Evolutionary conservation across 2,888 invertebrate species (phyloP).

Genomic region (Linhomoeus sp.): DNA sequence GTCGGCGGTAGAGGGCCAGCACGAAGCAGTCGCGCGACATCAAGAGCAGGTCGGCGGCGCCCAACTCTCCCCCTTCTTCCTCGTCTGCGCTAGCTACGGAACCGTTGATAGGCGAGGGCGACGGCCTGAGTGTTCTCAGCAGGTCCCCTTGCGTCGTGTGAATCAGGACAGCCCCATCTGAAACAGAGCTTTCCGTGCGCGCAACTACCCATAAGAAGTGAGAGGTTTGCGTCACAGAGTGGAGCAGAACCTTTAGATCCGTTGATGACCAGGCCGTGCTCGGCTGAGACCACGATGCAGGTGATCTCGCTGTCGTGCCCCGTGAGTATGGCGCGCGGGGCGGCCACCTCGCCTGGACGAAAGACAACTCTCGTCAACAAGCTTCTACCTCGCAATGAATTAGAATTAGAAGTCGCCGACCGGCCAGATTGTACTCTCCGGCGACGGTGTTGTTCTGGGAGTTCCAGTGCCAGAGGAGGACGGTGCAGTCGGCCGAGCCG

Average conservation of each 20-base stretch:
- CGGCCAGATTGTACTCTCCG: constrained; percentile 48
- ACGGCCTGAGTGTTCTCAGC: constrained; percentile 65
- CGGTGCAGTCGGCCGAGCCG: constrained; percentile 92
- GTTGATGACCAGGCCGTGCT: constrained; percentile 86
- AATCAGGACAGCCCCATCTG: constrained; percentile 84
- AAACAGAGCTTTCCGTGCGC: constrained; percentile 1
- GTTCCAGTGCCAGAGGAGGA: constrained; percentile 95
- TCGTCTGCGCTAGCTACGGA: constrained; percentile 45
- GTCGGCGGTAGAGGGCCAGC: constrained; percentile 54
- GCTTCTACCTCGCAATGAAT: no score
- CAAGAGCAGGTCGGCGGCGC: constrained; percentile 5
- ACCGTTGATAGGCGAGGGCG: constrained; percentile 45
- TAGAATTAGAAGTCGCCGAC: no score
- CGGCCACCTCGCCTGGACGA: constrained; percentile 58
- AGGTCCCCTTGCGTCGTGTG: constrained; percentile 95
- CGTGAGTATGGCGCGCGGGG: constrained; percentile 84
- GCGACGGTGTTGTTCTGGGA: constrained; percentile 63
- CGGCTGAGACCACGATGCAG: constrained; percentile 86
- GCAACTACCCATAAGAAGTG: not conserved
- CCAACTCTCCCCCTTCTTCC: not conserved
- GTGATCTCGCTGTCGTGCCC: constrained; percentile 92
- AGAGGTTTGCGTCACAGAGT: not conserved
- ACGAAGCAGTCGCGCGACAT: constrained; percentile 87
- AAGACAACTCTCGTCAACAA: no score
- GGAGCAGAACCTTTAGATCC: constrained; percentile 48